Percentiles rank a stretch among this genome's conserved stretches.
These are phyloP conservation scores for Rafetus swinhoei DNA, from an alignment of 2,113 vertebrate species.

Conservation along the genomic window DNA sequence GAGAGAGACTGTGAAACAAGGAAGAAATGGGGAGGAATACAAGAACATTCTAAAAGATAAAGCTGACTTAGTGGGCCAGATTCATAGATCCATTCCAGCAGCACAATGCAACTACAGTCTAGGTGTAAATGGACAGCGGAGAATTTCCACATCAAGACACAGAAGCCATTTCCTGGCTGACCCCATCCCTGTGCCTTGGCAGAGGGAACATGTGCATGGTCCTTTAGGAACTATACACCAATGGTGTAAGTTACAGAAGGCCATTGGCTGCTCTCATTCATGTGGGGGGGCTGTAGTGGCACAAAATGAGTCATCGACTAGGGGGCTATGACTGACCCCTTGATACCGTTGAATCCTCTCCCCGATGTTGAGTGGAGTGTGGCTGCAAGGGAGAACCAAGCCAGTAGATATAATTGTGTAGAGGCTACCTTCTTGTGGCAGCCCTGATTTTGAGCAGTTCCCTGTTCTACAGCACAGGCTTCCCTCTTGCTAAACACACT, in stretches of 20 bases:
- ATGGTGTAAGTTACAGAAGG: neutral
- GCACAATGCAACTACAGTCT: neutral
- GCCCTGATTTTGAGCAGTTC: neutral
- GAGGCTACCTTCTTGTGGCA: neutral
- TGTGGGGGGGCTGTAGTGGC: neutral
- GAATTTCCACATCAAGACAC: accelerated
- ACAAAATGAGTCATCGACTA: neutral
- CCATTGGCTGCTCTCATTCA: neutral
- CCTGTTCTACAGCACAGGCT: neutral
- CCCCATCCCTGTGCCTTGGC: neutral
- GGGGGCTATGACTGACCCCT: accelerated
- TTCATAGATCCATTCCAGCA: neutral
- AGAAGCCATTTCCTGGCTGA: neutral
- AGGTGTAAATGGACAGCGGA: accelerated
- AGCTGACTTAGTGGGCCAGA: accelerated
- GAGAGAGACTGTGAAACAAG: neutral
- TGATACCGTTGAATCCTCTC: neutral
- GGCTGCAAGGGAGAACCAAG: neutral
- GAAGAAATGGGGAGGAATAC: neutral
- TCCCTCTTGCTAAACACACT: neutral
- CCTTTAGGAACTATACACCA: neutral
- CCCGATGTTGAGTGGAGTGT: neutral
- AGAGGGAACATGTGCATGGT: neutral
- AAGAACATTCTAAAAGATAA: neutral
- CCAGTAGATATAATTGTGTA: accelerated